Evolutionary conservation across 2,797 vertebrate genomes (phyloP).

Genomic region (Fistularia commersonii): DNA sequence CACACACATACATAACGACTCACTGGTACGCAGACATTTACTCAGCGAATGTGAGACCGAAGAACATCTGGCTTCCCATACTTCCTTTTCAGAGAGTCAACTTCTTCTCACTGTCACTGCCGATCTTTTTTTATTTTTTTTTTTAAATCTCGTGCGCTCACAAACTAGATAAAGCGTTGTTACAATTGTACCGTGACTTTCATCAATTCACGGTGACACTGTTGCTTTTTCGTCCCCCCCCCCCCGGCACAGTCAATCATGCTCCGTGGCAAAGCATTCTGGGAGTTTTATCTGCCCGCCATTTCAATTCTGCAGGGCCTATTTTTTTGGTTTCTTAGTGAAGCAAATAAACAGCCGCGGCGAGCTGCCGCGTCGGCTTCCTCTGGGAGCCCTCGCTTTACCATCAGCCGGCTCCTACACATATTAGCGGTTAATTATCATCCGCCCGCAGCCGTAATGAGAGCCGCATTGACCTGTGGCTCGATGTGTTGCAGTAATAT

Average conservation of each 20-base stretch:
- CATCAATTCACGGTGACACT: too few species aligned
- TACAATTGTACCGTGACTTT: too few species aligned
- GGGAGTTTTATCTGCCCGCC: constrained; percentile 4
- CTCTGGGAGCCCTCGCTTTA: constrained; percentile 45
- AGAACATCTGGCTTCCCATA: constrained; percentile 78
- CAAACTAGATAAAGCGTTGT: too few species aligned
- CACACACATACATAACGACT: constrained; percentile 14
- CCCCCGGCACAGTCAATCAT: neutral
- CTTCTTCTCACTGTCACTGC: constrained; percentile 62
- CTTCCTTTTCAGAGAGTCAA: constrained; percentile 54
- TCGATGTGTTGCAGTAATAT: constrained; percentile 61
- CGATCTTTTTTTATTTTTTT: constrained; percentile 32
- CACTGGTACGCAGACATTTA: constrained; percentile 45
- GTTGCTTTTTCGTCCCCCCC: too few species aligned
- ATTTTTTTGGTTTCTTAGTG: constrained; percentile 27
- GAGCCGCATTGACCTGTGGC: constrained; percentile 72
- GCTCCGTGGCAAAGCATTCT: neutral
- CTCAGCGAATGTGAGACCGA: constrained; percentile 51
- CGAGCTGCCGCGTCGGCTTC: constrained; percentile 30
- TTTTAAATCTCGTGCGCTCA: constrained; percentile 4
- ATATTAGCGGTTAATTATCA: constrained; percentile 74
- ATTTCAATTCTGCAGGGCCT: constrained; percentile 18
- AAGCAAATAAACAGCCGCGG: constrained; percentile 51
- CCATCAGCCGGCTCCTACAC: constrained; percentile 48
- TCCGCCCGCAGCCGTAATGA: constrained; percentile 64